Evolutionary conservation across 2,113 vertebrate genomes (phyloP).

Genomic region (Stegastes partitus): DNA sequence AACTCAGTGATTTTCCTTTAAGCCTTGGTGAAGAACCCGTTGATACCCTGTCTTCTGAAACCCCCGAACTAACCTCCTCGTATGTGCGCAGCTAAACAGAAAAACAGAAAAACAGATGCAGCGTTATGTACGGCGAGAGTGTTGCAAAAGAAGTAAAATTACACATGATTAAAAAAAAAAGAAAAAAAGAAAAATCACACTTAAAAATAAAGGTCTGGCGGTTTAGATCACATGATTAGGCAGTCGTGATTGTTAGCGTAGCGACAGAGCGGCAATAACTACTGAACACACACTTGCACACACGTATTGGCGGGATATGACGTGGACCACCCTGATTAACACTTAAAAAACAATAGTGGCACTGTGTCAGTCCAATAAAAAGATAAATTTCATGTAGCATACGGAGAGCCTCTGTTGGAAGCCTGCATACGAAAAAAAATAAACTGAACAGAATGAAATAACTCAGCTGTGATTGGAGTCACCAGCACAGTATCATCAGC

Average conservation of each 20-base stretch:
- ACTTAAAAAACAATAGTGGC: background rate
- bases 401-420: conserved; percentile 37
- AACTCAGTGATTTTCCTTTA: conserved; percentile 4
- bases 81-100: conserved; percentile 12
- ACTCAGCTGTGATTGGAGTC: conserved; percentile 53
- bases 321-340: no score
- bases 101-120: conserved; percentile 19
- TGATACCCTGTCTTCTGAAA: conserved; percentile 39
- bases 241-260: conserved; percentile 35
- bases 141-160: conserved; percentile 35
- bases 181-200: conserved; percentile 22
- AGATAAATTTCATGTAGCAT: conserved; percentile 32
- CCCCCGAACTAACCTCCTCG: background rate
- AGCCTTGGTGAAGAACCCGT: conserved; percentile 20
- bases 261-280: background rate
- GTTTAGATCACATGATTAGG: conserved; percentile 51
- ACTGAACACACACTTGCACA: background rate
- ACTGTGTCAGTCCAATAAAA: conserved; percentile 39
- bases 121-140: background rate
- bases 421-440: conserved; percentile 56
- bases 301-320: no score
- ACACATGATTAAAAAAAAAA: conserved; percentile 37
- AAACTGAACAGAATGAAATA: conserved; percentile 51
- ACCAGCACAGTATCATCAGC: conserved; percentile 25
- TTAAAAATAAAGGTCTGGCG: conserved; percentile 41